phyloP scores from a whole-genome alignment of 2,888 invertebrate species.

The Lingula anatina region DNA sequence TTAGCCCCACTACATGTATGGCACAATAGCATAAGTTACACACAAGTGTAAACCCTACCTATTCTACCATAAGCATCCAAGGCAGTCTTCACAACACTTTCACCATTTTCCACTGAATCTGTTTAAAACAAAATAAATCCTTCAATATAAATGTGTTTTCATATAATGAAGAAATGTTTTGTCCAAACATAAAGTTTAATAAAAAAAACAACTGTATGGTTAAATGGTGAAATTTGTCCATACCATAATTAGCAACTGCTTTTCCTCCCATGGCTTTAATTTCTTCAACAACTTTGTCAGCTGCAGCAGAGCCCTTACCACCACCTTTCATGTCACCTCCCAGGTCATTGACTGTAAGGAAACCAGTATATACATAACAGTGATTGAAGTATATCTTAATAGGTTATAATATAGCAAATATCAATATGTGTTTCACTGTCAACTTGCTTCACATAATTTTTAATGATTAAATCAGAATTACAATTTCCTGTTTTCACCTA shows the following conservation, averaged over 20 bases:
- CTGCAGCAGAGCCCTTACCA: constrained; percentile 66
- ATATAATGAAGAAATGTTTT: too few relatives aligned
- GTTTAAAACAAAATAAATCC: constrained; percentile 12
- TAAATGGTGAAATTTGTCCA: too few relatives aligned
- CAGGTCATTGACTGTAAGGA: constrained; percentile 78
- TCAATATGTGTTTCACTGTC: background rate
- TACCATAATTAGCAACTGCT: constrained; percentile 67
- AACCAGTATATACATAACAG: background rate
- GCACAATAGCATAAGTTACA: background rate
- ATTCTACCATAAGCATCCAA: constrained; percentile 74
- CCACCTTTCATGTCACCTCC: constrained; percentile 73
- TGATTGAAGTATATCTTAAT: background rate
- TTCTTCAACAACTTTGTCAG: constrained; percentile 87
- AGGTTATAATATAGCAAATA: background rate
- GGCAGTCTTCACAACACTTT: constrained; percentile 93
- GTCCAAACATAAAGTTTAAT: too few relatives aligned
- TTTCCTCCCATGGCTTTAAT: constrained; percentile 78
- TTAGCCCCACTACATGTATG: background rate
- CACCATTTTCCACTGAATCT: constrained; percentile 95
- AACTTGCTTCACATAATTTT: background rate
- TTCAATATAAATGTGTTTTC: too few relatives aligned
- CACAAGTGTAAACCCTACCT: constrained; percentile 37
- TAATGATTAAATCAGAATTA: too few relatives aligned
- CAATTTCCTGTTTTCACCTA: too few relatives aligned
- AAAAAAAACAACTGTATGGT: too few relatives aligned